Percentiles rank a stretch among this genome's conserved stretches.
phyloP scores from a whole-genome alignment of 2,113 vertebrate genomes.

The Oryzias celebensis region DNA sequence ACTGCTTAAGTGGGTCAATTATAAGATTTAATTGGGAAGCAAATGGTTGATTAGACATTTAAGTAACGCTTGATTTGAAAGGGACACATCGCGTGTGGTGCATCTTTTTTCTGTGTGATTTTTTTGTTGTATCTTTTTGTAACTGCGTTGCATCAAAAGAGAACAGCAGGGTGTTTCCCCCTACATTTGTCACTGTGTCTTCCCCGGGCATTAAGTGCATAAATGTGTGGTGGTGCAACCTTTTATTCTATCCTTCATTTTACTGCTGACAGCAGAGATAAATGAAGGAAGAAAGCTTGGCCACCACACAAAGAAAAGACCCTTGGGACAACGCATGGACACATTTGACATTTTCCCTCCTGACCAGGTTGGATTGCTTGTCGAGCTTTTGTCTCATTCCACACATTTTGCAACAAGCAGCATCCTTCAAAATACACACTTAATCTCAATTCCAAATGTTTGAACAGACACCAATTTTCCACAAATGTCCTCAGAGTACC shows the following conservation, averaged over 20 bases:
- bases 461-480: no score
- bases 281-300: constrained; percentile 45
- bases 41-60: constrained; percentile 60
- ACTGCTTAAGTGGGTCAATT: constrained; percentile 60
- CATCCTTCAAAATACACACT: no score
- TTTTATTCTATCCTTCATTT: constrained; percentile 63
- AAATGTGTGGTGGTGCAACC: constrained; percentile 26
- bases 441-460: no score
- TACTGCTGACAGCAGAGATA: constrained; percentile 53
- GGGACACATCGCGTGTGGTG: not conserved
- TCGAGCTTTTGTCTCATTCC: constrained; percentile 15
- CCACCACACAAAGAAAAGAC: constrained; percentile 42
- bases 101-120: constrained; percentile 5
- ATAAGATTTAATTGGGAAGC: constrained; percentile 64
- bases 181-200: constrained; percentile 35
- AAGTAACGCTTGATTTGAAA: constrained; percentile 61
- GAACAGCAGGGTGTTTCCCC: constrained; percentile 22
- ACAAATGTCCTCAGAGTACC: no score
- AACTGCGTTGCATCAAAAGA: constrained; percentile 11
- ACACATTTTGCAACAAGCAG: constrained; percentile 3
- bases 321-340: constrained; percentile 5
- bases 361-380: not conserved
- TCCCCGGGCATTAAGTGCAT: constrained; percentile 35
- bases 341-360: constrained; percentile 27
- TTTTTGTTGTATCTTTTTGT: constrained; percentile 10